Evolutionary conservation across 2,113 vertebrate genomes (phyloP).

Genomic region (Boulengeromyrus knoepffleri): DNA sequence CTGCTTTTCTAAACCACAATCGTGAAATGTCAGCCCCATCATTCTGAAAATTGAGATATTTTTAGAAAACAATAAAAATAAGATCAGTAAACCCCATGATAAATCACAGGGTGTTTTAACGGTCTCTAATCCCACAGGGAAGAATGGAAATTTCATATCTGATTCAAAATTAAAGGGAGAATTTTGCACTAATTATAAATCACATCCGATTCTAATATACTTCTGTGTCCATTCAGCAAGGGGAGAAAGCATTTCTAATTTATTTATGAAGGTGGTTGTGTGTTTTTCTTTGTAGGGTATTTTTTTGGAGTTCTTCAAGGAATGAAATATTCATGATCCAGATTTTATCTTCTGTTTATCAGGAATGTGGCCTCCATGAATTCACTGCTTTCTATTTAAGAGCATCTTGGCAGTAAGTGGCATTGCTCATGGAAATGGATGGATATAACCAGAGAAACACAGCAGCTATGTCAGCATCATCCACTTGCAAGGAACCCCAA

Average conservation of each 20-base stretch:
- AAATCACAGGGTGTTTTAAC: neutral
- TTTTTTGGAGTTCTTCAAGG: slow-evolving; percentile 26
- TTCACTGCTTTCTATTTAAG: slow-evolving; percentile 16
- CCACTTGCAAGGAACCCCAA: neutral
- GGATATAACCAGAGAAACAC: neutral
- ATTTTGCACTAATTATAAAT: slow-evolving; percentile 35
- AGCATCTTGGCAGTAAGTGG: neutral
- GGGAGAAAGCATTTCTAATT: neutral
- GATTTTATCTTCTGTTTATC: slow-evolving; percentile 41
- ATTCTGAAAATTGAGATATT: slow-evolving; percentile 1
- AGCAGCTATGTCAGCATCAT: neutral
- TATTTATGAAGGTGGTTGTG: neutral
- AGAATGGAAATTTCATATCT: slow-evolving; percentile 22
- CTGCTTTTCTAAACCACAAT: neutral
- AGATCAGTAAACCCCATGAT: neutral
- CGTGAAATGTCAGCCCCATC: neutral
- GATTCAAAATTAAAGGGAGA: slow-evolving; percentile 18
- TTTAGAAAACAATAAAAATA: neutral
- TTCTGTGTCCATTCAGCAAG: slow-evolving; percentile 8
- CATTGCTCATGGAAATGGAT: neutral
- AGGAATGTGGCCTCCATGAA: slow-evolving; percentile 13
- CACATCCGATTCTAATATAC: slow-evolving; percentile 30
- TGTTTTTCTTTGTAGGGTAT: slow-evolving; percentile 15
- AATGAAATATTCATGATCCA: slow-evolving; percentile 49
- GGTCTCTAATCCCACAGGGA: neutral